Conservation (phyloP, 2,797 vertebrate genomes). For the Alca torda region DNA sequence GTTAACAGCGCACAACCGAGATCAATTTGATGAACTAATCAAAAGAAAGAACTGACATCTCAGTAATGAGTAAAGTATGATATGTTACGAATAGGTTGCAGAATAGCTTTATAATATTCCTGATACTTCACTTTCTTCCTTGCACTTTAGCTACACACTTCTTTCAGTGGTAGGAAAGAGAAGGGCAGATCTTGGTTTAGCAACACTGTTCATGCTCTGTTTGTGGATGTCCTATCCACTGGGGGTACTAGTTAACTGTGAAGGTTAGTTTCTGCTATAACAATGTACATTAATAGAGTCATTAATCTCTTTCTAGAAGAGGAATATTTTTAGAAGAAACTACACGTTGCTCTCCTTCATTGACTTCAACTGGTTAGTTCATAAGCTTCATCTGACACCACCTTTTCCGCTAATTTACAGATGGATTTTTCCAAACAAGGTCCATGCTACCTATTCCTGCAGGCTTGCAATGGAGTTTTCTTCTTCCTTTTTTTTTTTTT, state of each 20-base stretch:
- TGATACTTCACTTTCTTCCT: neutral
- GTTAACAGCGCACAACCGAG: neutral
- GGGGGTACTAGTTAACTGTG: neutral
- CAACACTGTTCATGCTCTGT: neutral
- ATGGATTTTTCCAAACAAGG: neutral
- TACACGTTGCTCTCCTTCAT: neutral
- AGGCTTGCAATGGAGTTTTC: neutral
- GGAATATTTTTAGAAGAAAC: neutral
- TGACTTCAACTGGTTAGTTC: neutral
- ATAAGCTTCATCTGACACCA: neutral
- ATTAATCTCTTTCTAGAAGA: neutral
- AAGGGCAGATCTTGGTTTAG: neutral
- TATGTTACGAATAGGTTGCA: neutral
- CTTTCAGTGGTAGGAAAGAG: neutral
- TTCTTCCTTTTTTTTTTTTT: neutral
- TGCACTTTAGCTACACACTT: neutral
- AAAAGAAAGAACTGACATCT: neutral
- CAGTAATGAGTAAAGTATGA: neutral
- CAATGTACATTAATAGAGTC: neutral
- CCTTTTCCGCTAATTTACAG: neutral
- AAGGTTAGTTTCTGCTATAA: neutral
- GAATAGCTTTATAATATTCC: neutral
- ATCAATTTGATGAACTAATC: neutral
- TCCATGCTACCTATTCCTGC: neutral
- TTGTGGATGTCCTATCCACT: neutral